A percentile compares a stretch with the other conserved stretches of the same genome.
phyloP scores from a whole-genome alignment of 2,797 vertebrate genomes.

The Antennarius maculatus region DNA sequence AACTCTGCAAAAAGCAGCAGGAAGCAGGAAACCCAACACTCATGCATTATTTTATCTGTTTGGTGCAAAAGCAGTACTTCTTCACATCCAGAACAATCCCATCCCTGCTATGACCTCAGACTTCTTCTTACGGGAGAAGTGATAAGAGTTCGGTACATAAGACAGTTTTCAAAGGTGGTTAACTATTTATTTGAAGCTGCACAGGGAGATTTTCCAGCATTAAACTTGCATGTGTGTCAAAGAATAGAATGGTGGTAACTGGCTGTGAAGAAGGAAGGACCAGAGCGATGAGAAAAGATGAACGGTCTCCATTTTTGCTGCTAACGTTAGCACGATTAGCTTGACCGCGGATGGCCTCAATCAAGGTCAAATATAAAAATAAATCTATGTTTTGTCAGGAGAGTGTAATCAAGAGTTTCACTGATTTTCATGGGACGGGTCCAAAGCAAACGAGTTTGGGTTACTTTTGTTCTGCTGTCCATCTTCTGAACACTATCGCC shows the following conservation, averaged over 20 bases:
- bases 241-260: slow-evolving; percentile 66
- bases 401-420: slow-evolving; percentile 66
- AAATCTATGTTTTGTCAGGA: slow-evolving; percentile 54
- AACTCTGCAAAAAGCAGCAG: slow-evolving; percentile 58
- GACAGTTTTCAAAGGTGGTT: slow-evolving; percentile 59
- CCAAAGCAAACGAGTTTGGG: slow-evolving; percentile 52
- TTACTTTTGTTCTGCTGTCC: no score
- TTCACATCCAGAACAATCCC: slow-evolving; percentile 6
- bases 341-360: slow-evolving; percentile 57
- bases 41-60: slow-evolving; percentile 25
- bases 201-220: slow-evolving; percentile 68
- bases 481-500: no score
- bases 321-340: slow-evolving; percentile 51
- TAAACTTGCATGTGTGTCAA: slow-evolving; percentile 75
- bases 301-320: slow-evolving; percentile 32
- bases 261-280: slow-evolving; percentile 24
- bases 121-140: slow-evolving; percentile 9
- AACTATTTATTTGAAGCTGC: slow-evolving; percentile 70
- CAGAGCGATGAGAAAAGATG: not conserved
- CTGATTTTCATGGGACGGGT: slow-evolving; percentile 64
- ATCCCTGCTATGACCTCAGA: slow-evolving; percentile 22
- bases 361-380: slow-evolving; percentile 64
- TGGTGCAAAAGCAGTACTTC: slow-evolving; percentile 13
- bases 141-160: slow-evolving; percentile 27
- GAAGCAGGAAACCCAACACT: slow-evolving; percentile 33